These are phyloP conservation scores for Oxytorus armatus DNA, from an alignment of 2,888 invertebrate species.

Conservation along the genomic window DNA sequence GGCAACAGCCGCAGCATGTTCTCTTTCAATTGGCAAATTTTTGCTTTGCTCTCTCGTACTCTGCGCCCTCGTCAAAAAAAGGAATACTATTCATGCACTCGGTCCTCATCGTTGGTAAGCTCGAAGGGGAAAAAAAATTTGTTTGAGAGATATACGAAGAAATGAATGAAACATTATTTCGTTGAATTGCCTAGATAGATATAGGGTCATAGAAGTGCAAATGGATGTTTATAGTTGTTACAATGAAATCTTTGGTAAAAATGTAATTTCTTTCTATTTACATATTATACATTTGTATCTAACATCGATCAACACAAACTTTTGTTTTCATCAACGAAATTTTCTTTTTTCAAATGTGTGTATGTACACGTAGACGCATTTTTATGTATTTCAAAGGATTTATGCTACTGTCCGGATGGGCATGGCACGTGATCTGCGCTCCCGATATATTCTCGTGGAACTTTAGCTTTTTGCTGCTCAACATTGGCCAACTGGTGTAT, in stretches of 20 bases:
- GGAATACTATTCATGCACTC: slow-evolving; percentile 94
- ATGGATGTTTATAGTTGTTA: too few species aligned
- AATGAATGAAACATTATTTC: neutral
- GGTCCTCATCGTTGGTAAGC: slow-evolving; percentile 91
- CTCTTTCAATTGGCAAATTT: slow-evolving; percentile 91
- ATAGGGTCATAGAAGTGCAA: too few species aligned
- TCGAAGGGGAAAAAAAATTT: neutral
- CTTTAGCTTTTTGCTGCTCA: slow-evolving; percentile 92
- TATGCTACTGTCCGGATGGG: slow-evolving; percentile 93
- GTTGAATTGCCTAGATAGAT: too few species aligned
- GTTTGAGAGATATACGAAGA: neutral
- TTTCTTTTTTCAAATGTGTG: neutral
- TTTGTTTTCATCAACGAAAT: neutral
- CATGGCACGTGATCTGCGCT: slow-evolving; percentile 95
- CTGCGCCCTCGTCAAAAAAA: slow-evolving; percentile 91
- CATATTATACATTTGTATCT: too few species aligned
- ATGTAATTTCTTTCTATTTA: too few species aligned
- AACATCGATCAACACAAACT: neutral
- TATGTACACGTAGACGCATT: neutral
- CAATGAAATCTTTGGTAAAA: too few species aligned
- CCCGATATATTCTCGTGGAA: slow-evolving; percentile 96
- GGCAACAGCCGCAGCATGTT: slow-evolving; percentile 91
- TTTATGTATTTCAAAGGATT: slow-evolving; percentile 87
- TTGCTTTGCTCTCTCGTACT: slow-evolving; percentile 92
- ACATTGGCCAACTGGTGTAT: slow-evolving; percentile 92